Conservation (phyloP, 2,888 invertebrate species). For the Drosophila antonietae region DNA sequence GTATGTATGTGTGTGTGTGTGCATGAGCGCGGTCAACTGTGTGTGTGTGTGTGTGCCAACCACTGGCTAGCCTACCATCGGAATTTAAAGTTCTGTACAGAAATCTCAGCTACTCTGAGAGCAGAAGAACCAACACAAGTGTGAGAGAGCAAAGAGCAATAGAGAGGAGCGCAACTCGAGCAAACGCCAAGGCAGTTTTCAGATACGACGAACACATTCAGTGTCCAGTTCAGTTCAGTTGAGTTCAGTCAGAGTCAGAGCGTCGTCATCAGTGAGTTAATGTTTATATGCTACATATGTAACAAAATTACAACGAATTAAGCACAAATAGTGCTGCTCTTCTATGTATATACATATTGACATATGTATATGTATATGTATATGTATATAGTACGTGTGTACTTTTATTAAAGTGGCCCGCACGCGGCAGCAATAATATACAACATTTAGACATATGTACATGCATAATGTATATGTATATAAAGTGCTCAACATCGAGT, state of each 20-base stretch:
- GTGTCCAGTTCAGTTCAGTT: conserved; percentile 75
- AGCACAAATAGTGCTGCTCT: conserved; percentile 46
- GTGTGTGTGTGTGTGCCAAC: conserved; percentile 43
- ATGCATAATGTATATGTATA: not conserved
- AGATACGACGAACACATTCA: conserved; percentile 52
- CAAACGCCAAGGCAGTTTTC: conserved; percentile 58
- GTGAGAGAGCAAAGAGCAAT: not conserved
- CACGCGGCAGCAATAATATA: conserved; percentile 15
- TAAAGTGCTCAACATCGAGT: conserved; percentile 21
- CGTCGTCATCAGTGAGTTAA: conserved; percentile 76
- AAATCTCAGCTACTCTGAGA: conserved; percentile 56
- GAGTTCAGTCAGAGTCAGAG: conserved; percentile 76
- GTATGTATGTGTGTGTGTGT: not conserved
- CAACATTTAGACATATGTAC: not conserved
- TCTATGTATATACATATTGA: conserved; percentile 22
- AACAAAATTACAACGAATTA: conserved; percentile 51
- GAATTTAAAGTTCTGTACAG: conserved; percentile 70
- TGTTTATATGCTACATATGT: conserved; percentile 72
- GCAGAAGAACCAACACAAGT: conserved; percentile 11
- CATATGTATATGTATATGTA: conserved; percentile 12
- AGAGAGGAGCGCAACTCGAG: conserved; percentile 20
- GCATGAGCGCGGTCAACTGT: conserved; percentile 11
- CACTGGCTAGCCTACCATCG: conserved; percentile 68
- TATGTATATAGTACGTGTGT: not conserved
- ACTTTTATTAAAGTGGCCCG: conserved; percentile 18